Conservation (phyloP, 2,113 vertebrate genomes). For the Tor tambroides region DNA sequence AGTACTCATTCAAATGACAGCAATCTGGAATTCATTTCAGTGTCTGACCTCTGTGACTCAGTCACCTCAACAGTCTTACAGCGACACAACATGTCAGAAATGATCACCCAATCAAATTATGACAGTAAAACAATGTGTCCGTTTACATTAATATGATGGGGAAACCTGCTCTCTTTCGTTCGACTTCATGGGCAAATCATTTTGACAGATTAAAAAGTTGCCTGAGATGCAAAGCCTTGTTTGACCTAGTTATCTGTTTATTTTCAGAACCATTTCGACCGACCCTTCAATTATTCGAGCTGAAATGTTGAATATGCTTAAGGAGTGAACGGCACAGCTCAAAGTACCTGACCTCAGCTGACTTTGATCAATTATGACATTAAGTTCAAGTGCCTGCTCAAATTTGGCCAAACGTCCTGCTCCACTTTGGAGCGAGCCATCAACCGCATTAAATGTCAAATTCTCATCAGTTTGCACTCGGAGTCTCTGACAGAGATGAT, state of each 20-base stretch:
- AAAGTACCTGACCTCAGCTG: conserved; percentile 20
- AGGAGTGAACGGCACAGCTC: not conserved
- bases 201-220: conserved; percentile 78
- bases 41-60: conserved; percentile 75
- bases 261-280: conserved; percentile 14
- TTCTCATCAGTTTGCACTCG: not conserved
- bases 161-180: conserved; percentile 69
- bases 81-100: conserved; percentile 81
- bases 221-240: conserved; percentile 65
- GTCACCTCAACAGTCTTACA: conserved; percentile 78
- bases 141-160: conserved; percentile 75
- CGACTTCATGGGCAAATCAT: conserved; percentile 71
- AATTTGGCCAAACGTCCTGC: conserved; percentile 26
- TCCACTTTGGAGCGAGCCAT: not conserved
- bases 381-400: conserved; percentile 29
- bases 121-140: conserved; percentile 77
- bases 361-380: conserved; percentile 17
- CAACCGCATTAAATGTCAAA: conserved; percentile 13
- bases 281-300: conserved; percentile 1
- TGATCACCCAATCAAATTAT: conserved; percentile 77
- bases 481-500: conserved; percentile 35
- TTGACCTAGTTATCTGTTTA: conserved; percentile 70
- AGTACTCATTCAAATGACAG: conserved; percentile 68
- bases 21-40: conserved; percentile 74
- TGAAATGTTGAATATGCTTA: not conserved